Evolutionary conservation across 2,888 invertebrate species (phyloP), one percentile per base, ranked within the genome.

Genomic region (Octodonta nipae): DNA sequence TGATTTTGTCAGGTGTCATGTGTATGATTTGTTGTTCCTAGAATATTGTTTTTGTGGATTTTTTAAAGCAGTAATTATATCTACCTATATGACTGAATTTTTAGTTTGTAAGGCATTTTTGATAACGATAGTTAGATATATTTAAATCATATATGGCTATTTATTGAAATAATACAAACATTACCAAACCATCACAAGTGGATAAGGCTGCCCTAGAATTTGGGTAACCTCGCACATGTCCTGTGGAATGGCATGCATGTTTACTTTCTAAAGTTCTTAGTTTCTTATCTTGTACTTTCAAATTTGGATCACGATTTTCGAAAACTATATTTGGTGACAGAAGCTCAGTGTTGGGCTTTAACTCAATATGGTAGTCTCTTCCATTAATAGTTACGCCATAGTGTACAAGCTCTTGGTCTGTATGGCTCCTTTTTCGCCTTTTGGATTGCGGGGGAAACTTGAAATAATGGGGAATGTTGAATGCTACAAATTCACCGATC

Each of bases 131-230:
- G n/a, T n/a, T n/a, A n/a, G n/a, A n/a, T n/a, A n/a, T n/a, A n/a
- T n/a, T n/a, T n/a, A n/a, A n/a, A n/a, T n/a, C n/a, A n/a, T n/a
- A n/a, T n/a, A n/a, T 7, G n/a, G 8, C 8, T 26, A 16, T 29
- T 15, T 16, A 30, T 2, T 11, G 29, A 24, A 26, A 24, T n/a
- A n/a, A n/a, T n/a, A n/a, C n/a, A n/a, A n/a, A n/a, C 22, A 45
- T 42, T 51, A 60, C 61, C 54, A 61, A 47, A 36, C 61, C 61
- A 50, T 50, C 59, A 44, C 70, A 71, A 3, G 68, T 58, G 3
- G 70, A 68, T 10, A 72, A 38, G 1, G 70, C 70, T 0, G 61
- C 70, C 32, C 58, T 60, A 1, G 70, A 70, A 30, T 58, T 47
- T 5, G 52, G 41, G 14, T 56, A 44, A 22, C 61, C 63, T 28